Conservation (phyloP, 2,113 vertebrate species). For the Petaurus breviceps region DNA sequence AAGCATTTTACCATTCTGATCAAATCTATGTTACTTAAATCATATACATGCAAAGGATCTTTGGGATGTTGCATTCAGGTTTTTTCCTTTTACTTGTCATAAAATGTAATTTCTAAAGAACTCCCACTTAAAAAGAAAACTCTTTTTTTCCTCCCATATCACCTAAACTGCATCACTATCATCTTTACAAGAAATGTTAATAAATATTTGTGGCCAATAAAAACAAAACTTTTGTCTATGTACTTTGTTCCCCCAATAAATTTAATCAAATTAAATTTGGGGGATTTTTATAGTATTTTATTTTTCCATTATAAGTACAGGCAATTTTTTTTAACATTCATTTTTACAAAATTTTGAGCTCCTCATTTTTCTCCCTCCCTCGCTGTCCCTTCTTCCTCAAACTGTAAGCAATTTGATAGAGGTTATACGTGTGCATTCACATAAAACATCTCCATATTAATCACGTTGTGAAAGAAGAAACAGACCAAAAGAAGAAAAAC, state of each 20-base stretch:
- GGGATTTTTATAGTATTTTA: too few relatives aligned
- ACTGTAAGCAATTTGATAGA: too few relatives aligned
- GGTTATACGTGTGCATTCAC: too few relatives aligned
- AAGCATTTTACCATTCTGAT: slow-evolving; percentile 15
- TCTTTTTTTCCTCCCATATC: slow-evolving; percentile 63
- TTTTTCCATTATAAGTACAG: too few relatives aligned
- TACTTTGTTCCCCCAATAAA: slow-evolving; percentile 16
- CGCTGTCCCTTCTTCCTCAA: too few relatives aligned
- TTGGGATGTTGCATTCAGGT: background rate
- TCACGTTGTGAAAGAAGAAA: too few relatives aligned
- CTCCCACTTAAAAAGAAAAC: slow-evolving; percentile 37
- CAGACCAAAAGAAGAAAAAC: too few relatives aligned
- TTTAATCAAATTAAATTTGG: background rate
- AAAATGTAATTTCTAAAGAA: background rate
- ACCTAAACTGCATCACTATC: slow-evolving; percentile 63
- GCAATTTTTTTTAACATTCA: too few relatives aligned
- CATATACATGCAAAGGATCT: slow-evolving; percentile 8
- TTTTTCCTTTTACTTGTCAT: slow-evolving; percentile 23
- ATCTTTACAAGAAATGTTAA: slow-evolving; percentile 77
- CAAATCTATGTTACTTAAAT: slow-evolving; percentile 5
- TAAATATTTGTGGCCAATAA: slow-evolving; percentile 74
- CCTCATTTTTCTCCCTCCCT: too few relatives aligned
- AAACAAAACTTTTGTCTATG: slow-evolving; percentile 45
- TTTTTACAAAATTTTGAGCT: too few relatives aligned
- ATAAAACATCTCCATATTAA: too few relatives aligned